Evolutionary conservation across 1,140 invertebrate species (phyloP), one percentile per base, ranked within the genome.

Genomic region (Drosophila equinoxialis): DNA sequence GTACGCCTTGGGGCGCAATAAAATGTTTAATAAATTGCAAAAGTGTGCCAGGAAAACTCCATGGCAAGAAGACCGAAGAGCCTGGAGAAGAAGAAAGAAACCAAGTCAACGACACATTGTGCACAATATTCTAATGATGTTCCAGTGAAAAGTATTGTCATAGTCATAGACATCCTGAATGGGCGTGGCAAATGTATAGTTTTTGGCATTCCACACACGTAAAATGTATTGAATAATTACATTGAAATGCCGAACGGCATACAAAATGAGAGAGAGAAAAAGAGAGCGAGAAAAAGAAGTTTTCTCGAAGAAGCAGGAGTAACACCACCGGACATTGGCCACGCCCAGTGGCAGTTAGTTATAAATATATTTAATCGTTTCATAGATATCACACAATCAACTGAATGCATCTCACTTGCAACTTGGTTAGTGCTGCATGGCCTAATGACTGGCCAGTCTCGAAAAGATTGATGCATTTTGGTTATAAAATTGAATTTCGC

Each of bases 161-260:
- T 33, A 37, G 33, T 33, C 71, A 23, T 57, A 48, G 39, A 54
- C 13, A 48, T 55, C 55, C 39, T 41, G 63, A 14, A 55, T 30
- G 69, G 83, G 83, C 73, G 83, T 83, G 79, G 69, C 71, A 26
- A 35, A 48, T 42, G 7, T 30, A 17, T 13, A 60, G n/a, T 64
- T 23, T 62, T 82, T 74, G 70, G 68, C 71, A 84, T 90, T 69
- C 84, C 57, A 57, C 69, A 77, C 84, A 89, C 84, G 84, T 89
- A 89, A 90, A 90, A 85, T 90, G 84, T 89, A 89, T 89, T 89
- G 84, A 89, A 89, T 89, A 89, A 89, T 89, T 89, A 89, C 85
- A 90, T 81, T 84, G 77, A 66, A 42, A 65, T 51, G 71, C 71
- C 85, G 81, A 89, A 90, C 77, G 84, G 85, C 84, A 89, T 90